A percentile compares a stretch with the other conserved stretches of the same genome.
These are phyloP conservation scores for Pristionchus entomophagus DNA, from an alignment of 2,888 invertebrate genomes.

Conservation along the genomic window DNA sequence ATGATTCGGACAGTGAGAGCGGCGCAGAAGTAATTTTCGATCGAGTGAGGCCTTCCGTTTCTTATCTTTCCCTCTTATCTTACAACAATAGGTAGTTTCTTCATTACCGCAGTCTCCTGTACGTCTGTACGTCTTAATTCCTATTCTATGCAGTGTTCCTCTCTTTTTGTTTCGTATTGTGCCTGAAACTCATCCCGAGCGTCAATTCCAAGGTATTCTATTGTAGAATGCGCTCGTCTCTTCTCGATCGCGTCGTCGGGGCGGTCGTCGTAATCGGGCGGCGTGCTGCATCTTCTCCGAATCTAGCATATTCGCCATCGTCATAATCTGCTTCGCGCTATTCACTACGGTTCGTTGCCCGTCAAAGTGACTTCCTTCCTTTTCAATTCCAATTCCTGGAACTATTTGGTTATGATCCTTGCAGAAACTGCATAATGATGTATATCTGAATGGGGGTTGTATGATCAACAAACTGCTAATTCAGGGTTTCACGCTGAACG, in stretches of 20 bases:
- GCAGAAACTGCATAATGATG: background rate
- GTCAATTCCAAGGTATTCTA: too few species aligned
- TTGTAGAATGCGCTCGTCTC: slow-evolving; percentile 33
- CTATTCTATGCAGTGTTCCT: background rate
- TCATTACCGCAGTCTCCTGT: background rate
- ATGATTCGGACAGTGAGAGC: slow-evolving; percentile 38
- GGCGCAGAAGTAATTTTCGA: slow-evolving; percentile 35
- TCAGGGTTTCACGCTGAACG: slow-evolving; percentile 36
- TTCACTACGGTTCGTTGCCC: slow-evolving; percentile 36
- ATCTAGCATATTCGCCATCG: slow-evolving; percentile 19
- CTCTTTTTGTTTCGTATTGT: background rate
- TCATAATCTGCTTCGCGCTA: slow-evolving; percentile 13
- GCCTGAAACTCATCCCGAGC: background rate
- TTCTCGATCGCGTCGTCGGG: slow-evolving; percentile 29
- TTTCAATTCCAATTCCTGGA: too few species aligned
- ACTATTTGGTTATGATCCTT: background rate
- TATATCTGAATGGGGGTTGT: too few species aligned
- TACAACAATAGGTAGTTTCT: background rate
- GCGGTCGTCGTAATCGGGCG: slow-evolving; percentile 7
- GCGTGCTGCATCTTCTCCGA: slow-evolving; percentile 47
- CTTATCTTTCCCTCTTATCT: background rate
- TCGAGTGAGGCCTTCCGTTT: slow-evolving; percentile 17
- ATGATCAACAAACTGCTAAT: too few species aligned
- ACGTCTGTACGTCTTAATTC: background rate
- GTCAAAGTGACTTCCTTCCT: background rate